Conservation (phyloP, 2,797 vertebrate genomes). For the Chaenodraco wilsoni region DNA sequence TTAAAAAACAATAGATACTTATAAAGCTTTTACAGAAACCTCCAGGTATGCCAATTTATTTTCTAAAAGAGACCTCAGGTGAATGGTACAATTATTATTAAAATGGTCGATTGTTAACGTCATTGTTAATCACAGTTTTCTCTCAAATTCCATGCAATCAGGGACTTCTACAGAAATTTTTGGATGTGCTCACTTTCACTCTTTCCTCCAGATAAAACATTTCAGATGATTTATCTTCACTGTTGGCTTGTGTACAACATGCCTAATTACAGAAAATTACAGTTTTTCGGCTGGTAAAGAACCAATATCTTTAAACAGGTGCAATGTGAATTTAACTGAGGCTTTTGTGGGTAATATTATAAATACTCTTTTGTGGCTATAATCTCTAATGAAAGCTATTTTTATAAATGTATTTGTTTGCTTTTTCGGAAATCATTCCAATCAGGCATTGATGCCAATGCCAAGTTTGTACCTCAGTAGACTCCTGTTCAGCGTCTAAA, state of each 20-base stretch:
- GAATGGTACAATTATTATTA: neutral
- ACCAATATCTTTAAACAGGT: slow-evolving; percentile 3
- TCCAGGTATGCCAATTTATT: neutral
- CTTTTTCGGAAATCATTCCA: slow-evolving; percentile 35
- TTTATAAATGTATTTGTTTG: slow-evolving; percentile 32
- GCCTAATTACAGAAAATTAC: neutral
- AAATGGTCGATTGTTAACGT: neutral
- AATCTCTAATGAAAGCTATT: slow-evolving; percentile 24
- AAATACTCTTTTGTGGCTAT: slow-evolving; percentile 24
- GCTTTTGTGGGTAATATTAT: slow-evolving; percentile 14
- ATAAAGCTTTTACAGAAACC: neutral
- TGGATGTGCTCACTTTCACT: neutral
- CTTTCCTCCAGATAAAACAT: neutral
- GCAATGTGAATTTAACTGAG: slow-evolving; percentile 16
- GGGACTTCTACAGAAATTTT: neutral
- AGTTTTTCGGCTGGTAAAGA: neutral
- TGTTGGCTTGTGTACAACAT: slow-evolving; percentile 3
- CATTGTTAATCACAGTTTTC: neutral
- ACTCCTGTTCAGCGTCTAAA: slow-evolving; percentile 34
- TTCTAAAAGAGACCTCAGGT: neutral
- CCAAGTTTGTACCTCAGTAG: slow-evolving; percentile 37
- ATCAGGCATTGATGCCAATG: slow-evolving; percentile 20
- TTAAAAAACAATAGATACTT: neutral
- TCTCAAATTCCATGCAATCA: neutral
- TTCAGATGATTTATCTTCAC: neutral